Conservation (phyloP, 2,888 invertebrate genomes). For the Nomada fabriciana region DNA sequence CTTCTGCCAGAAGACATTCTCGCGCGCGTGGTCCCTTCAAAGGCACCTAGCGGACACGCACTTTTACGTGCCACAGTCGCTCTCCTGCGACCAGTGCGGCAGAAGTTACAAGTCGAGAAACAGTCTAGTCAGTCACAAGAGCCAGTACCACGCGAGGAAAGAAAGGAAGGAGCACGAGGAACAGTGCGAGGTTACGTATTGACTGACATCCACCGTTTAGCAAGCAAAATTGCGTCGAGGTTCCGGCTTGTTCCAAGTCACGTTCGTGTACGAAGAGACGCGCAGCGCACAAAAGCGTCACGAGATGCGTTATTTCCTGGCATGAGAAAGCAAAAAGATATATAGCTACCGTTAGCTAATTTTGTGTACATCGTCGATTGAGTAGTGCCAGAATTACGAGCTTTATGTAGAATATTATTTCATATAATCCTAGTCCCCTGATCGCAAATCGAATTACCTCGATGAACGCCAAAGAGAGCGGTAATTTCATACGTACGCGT, state of each 20-base stretch:
- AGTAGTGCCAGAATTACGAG: neutral
- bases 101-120: constrained; percentile 85
- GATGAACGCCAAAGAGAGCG: constrained; percentile 46
- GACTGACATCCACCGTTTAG: constrained; percentile 50
- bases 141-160: constrained; percentile 84
- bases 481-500: neutral
- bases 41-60: constrained; percentile 85
- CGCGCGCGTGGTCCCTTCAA: constrained; percentile 85
- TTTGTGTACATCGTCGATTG: constrained; percentile 2
- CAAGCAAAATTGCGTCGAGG: constrained; percentile 43
- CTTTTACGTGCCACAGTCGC: constrained; percentile 84
- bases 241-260: constrained; percentile 16
- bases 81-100: constrained; percentile 85
- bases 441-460: constrained; percentile 44
- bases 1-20: constrained; percentile 85
- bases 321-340: constrained; percentile 48
- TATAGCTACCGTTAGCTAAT: constrained; percentile 3
- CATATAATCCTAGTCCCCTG: constrained; percentile 31
- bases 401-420: neutral
- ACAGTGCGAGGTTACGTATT: constrained; percentile 76
- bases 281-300: neutral
- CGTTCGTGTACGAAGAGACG: neutral
- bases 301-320: constrained; percentile 4
- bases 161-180: constrained; percentile 77
- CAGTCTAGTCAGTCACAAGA: constrained; percentile 85